These are phyloP conservation scores for Sorex maritimensis DNA, from an alignment of 2,797 vertebrate genomes.

Conservation along the genomic window DNA sequence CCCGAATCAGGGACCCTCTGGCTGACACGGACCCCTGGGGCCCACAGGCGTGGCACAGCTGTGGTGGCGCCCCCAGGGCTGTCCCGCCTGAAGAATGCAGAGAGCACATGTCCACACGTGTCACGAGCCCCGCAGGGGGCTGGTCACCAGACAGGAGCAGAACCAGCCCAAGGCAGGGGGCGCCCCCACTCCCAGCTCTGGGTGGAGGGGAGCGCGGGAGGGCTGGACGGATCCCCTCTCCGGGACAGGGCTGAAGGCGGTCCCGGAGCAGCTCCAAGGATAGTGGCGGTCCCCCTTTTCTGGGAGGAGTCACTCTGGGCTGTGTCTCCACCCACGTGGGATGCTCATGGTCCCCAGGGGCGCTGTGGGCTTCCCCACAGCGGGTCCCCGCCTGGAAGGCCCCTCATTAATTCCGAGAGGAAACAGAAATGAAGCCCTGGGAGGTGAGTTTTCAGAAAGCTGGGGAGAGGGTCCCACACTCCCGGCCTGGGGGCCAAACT, in stretches of 20 bases:
- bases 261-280: background rate
- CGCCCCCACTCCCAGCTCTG: background rate
- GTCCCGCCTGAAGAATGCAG: constrained; percentile 73
- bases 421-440: too few relatives aligned
- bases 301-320: background rate
- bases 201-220: background rate
- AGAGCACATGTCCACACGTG: constrained; percentile 63
- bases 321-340: background rate
- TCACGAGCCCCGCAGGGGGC: background rate
- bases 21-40: background rate
- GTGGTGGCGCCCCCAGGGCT: background rate
- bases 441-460: background rate
- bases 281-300: background rate
- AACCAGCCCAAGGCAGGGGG: background rate
- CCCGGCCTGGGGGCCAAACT: background rate
- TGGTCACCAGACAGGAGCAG: constrained; percentile 54
- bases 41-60: constrained; percentile 75
- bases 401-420: background rate
- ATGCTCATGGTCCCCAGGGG: background rate
- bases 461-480: background rate
- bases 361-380: background rate
- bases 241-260: background rate
- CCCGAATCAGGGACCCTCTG: constrained; percentile 70
- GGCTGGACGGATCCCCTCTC: background rate
- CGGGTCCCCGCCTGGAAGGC: background rate